phyloP scores from a whole-genome alignment of 2,888 invertebrate species.

The Embidobia sp. region DNA sequence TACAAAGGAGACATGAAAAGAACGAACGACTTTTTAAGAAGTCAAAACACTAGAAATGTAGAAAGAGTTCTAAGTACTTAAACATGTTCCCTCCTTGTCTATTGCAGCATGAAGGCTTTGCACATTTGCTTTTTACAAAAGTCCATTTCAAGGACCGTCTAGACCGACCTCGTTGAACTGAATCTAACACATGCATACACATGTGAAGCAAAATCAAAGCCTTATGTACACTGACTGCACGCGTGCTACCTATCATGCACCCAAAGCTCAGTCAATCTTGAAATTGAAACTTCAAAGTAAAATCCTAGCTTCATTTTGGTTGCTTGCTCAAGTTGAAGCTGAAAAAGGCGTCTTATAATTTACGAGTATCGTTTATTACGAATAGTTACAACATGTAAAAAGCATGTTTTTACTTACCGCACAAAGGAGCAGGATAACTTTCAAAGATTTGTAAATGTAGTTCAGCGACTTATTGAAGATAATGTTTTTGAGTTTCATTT shows the following conservation, averaged over 20 bases:
- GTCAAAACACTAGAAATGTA: slow-evolving; percentile 10
- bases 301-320: slow-evolving; percentile 46
- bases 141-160: slow-evolving; percentile 57
- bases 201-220: slow-evolving; percentile 62
- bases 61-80: slow-evolving; percentile 20
- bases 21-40: neutral
- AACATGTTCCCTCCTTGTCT: slow-evolving; percentile 32
- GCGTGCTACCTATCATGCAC: slow-evolving; percentile 48
- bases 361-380: slow-evolving; percentile 36
- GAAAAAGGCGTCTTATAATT: slow-evolving; percentile 45
- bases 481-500: no score
- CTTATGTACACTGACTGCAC: slow-evolving; percentile 41
- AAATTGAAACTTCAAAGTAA: slow-evolving; percentile 67
- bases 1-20: neutral
- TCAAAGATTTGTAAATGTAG: neutral
- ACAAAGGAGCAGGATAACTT: neutral
- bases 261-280: slow-evolving; percentile 66
- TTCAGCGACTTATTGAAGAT: neutral
- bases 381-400: slow-evolving; percentile 31
- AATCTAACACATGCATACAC: slow-evolving; percentile 55
- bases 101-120: slow-evolving; percentile 28
- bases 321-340: slow-evolving; percentile 41
- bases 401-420: neutral
- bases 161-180: slow-evolving; percentile 54
- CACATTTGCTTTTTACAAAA: slow-evolving; percentile 58